Percentiles rank a stretch among this genome's conserved stretches.
phyloP scores from a whole-genome alignment of 2,797 vertebrate genomes.

The Argentina silus region DNA sequence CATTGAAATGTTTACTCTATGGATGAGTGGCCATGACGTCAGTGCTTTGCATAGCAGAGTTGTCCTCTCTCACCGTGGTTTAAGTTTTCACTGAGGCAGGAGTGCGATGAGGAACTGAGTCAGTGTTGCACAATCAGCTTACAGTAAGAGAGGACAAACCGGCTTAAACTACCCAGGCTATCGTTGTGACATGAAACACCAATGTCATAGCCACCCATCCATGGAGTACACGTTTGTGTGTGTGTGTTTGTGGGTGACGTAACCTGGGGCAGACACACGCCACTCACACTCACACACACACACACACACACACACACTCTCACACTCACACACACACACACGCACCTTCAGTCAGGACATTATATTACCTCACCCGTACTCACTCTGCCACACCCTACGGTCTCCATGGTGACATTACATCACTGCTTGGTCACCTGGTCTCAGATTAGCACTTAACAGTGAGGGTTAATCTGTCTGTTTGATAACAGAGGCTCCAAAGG shows the following conservation, averaged over 20 bases:
- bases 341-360: too few relatives aligned
- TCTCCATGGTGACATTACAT: conserved; percentile 7
- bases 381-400: not conserved
- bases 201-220: too few relatives aligned
- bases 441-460: not conserved
- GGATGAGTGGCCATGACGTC: not conserved
- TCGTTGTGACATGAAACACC: not conserved
- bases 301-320: not conserved
- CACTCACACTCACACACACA: not conserved
- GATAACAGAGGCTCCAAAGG: conserved; percentile 38
- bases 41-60: not conserved
- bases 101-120: conserved; percentile 22
- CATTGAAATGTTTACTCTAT: not conserved
- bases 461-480: conserved; percentile 37
- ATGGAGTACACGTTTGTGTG: not conserved
- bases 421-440: conserved; percentile 5
- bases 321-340: not conserved
- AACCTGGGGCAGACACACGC: too few relatives aligned
- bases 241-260: conserved; percentile 16
- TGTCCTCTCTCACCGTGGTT: not conserved
- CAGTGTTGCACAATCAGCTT: conserved; percentile 47
- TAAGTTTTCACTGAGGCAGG: not conserved
- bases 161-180: conserved; percentile 35
- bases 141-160: conserved; percentile 34
- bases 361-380: not conserved